A percentile compares a stretch with the other conserved stretches of the same genome.
These are phyloP conservation scores for Pandemis heparana DNA, from an alignment of 2,888 invertebrate species.

Conservation along the genomic window DNA sequence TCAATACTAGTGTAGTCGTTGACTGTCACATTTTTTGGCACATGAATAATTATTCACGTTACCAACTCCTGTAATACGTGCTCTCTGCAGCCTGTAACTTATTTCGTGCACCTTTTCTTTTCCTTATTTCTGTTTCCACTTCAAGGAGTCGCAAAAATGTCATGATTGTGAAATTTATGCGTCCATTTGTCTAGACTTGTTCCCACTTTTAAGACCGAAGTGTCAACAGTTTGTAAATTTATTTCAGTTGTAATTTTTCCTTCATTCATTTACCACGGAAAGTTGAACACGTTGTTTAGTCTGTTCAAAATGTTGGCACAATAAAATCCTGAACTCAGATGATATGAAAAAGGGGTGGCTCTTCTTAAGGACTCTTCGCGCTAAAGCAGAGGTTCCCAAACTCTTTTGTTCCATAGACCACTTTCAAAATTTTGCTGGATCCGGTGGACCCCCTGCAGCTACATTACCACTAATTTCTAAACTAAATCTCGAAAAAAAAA, in stretches of 20 bases:
- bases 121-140: not conserved
- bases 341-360: no score
- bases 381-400: no score
- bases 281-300: not conserved
- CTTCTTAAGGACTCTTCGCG: no score
- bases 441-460: no score
- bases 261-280: not conserved
- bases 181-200: constrained; percentile 6
- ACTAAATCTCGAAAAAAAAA: no score
- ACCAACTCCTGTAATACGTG: no score
- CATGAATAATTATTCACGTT: no score
- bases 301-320: not conserved
- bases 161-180: constrained; percentile 6
- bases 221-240: not conserved
- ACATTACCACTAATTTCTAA: no score
- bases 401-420: no score
- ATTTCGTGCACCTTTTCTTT: not conserved
- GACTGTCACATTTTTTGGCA: no score
- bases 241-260: not conserved
- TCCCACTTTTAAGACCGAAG: not conserved
- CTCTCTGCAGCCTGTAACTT: not conserved
- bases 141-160: not conserved
- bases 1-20: no score
- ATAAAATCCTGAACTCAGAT: not conserved
- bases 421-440: no score